Evolutionary conservation across 2,888 invertebrate genomes (phyloP).

Genomic region (Cataglyphis albicans): DNA sequence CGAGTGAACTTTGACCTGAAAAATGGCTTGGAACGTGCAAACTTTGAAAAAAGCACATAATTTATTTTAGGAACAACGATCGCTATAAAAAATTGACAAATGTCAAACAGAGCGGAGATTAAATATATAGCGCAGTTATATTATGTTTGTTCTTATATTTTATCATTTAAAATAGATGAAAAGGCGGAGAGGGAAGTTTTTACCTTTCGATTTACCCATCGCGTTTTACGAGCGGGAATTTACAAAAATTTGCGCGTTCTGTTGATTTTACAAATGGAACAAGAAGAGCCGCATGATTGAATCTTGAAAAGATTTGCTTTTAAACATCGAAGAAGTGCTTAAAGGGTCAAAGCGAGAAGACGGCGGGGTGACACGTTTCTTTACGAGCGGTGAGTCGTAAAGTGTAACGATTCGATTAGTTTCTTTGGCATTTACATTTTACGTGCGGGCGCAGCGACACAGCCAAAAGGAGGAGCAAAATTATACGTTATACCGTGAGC

Average conservation of each 20-base stretch:
- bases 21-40: not conserved
- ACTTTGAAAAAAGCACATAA: conserved; percentile 20
- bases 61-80: conserved; percentile 15
- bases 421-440: conserved; percentile 56
- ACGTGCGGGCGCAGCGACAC: conserved; percentile 28
- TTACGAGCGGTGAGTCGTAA: conserved; percentile 47
- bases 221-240: conserved; percentile 22
- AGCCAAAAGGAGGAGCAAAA: not conserved
- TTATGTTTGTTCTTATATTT: conserved; percentile 21
- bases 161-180: conserved; percentile 5
- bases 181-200: not conserved
- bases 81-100: conserved; percentile 6
- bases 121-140: not conserved
- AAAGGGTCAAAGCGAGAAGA: conserved; percentile 49
- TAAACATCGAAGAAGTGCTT: conserved; percentile 38
- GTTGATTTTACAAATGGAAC: conserved; percentile 26
- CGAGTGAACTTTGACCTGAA: not conserved
- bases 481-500: conserved; percentile 19
- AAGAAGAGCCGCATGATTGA: conserved; percentile 25
- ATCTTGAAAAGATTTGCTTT: conserved; percentile 48
- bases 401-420: conserved; percentile 67
- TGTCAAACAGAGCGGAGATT: conserved; percentile 13
- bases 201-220: conserved; percentile 28
- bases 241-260: conserved; percentile 35
- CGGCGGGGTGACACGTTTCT: conserved; percentile 40